phyloP scores from a whole-genome alignment of 2,888 invertebrate species.

The Rotaria sp. region DNA sequence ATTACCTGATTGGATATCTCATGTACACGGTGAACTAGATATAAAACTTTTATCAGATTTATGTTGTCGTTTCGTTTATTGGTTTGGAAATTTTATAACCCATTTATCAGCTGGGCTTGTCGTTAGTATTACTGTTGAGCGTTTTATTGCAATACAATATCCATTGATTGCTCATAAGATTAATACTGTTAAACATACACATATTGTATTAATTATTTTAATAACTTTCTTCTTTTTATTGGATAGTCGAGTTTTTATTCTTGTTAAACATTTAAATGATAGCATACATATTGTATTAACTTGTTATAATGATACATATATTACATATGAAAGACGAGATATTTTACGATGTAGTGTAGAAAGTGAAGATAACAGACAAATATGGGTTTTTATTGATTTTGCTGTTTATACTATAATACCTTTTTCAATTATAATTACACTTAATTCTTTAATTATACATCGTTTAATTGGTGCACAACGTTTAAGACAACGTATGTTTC shows the following conservation, averaged over 20 bases:
- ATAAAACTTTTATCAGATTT: neutral
- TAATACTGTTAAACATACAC: neutral
- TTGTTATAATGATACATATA: neutral
- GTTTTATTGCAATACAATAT: neutral
- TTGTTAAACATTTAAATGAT: neutral
- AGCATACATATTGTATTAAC: neutral
- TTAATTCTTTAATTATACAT: neutral
- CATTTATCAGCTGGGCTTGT: conserved; percentile 24
- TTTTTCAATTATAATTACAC: neutral
- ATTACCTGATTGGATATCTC: neutral
- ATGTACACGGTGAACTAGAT: neutral
- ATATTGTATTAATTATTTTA: neutral
- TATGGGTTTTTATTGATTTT: conserved; percentile 6
- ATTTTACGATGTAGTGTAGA: neutral
- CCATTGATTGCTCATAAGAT: neutral
- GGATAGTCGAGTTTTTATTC: conserved; percentile 8
- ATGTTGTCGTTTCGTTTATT: neutral
- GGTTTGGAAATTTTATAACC: conserved; percentile 1
- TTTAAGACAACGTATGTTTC: neutral
- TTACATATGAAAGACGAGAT: neutral
- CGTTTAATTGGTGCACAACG: conserved; percentile 18
- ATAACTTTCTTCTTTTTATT: neutral
- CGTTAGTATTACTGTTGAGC: conserved; percentile 21
- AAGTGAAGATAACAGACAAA: neutral
- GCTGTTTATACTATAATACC: neutral